Evolutionary conservation across 2,888 invertebrate genomes (phyloP).

Genomic region (Charanyca ferruginea): DNA sequence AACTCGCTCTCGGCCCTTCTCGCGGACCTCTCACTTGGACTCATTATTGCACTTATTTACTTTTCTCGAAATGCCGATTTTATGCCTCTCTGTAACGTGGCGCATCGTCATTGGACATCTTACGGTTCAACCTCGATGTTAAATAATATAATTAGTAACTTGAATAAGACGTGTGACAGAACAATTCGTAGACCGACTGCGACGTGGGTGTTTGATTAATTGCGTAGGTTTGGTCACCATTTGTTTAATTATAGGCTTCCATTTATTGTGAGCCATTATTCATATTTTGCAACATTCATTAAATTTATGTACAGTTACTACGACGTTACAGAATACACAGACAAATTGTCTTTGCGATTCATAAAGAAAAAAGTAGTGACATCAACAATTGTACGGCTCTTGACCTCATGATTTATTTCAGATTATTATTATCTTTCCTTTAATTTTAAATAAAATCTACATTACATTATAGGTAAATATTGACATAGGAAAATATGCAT

Average conservation of each 20-base stretch:
- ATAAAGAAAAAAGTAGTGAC: constrained; percentile 22
- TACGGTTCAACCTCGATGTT: constrained; percentile 43
- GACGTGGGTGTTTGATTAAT: constrained; percentile 64
- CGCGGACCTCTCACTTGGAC: constrained; percentile 87
- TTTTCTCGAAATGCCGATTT: constrained; percentile 64
- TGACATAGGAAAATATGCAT: constrained; percentile 7
- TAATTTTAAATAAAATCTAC: not conserved
- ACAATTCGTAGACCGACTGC: constrained; percentile 60
- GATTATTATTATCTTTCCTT: constrained; percentile 23
- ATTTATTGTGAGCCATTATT: constrained; percentile 51
- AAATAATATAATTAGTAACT: constrained; percentile 60
- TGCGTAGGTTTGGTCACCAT: constrained; percentile 53
- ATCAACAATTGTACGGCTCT: constrained; percentile 37
- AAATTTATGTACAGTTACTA: constrained; percentile 52
- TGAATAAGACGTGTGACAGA: constrained; percentile 56
- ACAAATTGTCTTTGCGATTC: constrained; percentile 32
- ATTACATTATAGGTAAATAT: constrained; percentile 11
- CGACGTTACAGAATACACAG: constrained; percentile 44
- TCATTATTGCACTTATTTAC: constrained; percentile 79
- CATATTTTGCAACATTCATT: constrained; percentile 55
- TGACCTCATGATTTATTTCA: constrained; percentile 16
- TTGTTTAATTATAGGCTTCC: constrained; percentile 55
- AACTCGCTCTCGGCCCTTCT: constrained; percentile 88
- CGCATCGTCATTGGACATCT: constrained; percentile 20
- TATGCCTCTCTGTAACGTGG: constrained; percentile 37